These are phyloP conservation scores for Sciurus vulgaris DNA, from an alignment of 2,797 vertebrate species.

Conservation along the genomic window DNA sequence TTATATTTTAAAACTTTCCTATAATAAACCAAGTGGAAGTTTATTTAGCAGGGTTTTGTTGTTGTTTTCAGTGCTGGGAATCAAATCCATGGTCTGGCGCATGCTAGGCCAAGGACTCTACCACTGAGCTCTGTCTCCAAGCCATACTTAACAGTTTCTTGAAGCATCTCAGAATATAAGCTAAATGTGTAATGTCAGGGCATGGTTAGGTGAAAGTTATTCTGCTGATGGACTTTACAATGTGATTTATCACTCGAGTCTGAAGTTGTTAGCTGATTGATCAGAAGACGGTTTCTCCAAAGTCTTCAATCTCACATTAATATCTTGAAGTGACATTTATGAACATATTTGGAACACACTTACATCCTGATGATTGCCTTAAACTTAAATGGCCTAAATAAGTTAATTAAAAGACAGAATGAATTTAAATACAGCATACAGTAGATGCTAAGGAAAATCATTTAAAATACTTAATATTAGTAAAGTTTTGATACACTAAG, in stretches of 20 bases:
- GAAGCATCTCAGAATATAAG: not conserved
- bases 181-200: not conserved
- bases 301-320: not conserved
- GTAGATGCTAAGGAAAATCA: not conserved
- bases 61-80: not conserved
- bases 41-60: not conserved
- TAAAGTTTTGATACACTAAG: not conserved
- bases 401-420: not conserved
- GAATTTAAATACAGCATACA: not conserved
- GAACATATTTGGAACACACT: not conserved
- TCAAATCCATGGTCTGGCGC: too few species aligned
- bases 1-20: not conserved
- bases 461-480: not conserved
- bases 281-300: not conserved
- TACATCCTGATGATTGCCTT: not conserved
- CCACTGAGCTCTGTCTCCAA: not conserved
- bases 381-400: slow-evolving; percentile 13
- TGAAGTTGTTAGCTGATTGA: not conserved
- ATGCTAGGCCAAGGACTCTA: too few species aligned
- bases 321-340: slow-evolving; percentile 4
- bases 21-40: not conserved
- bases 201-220: not conserved
- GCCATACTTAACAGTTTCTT: not conserved
- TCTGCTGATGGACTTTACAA: not conserved
- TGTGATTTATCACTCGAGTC: not conserved